These are phyloP conservation scores for Carcina quercana DNA, from an alignment of 2,888 invertebrate genomes.

Conservation along the genomic window DNA sequence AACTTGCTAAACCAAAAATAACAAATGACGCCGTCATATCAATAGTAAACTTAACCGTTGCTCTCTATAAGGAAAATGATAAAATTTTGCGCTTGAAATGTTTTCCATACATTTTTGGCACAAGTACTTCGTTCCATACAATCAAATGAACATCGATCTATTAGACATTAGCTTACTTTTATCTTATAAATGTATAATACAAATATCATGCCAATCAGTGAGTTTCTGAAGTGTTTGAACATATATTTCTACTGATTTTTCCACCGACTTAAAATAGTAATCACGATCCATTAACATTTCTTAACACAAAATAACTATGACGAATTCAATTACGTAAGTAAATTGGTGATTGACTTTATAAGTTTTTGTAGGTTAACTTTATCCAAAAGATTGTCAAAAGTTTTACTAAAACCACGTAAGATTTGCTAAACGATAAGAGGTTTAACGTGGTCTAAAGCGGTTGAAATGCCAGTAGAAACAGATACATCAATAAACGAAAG, in stretches of 20 bases:
- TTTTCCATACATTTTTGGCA: conserved; percentile 42
- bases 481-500: conserved; percentile 26
- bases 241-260: neutral
- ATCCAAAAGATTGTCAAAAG: too few species aligned
- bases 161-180: conserved; percentile 24
- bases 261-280: neutral
- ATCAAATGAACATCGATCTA: conserved; percentile 14
- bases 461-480: conserved; percentile 28
- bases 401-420: too few species aligned
- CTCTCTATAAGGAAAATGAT: neutral
- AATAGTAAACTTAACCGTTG: conserved; percentile 2
- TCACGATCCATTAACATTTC: too few species aligned
- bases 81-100: conserved; percentile 2
- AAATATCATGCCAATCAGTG: conserved; percentile 18
- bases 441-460: too few species aligned
- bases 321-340: conserved; percentile 5
- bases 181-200: conserved; percentile 27
- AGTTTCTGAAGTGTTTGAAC: conserved; percentile 13
- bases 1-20: conserved; percentile 7
- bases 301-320: conserved; percentile 26
- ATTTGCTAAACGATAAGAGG: too few species aligned
- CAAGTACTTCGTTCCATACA: conserved; percentile 35
- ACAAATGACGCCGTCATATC: conserved; percentile 2
- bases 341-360: too few species aligned
- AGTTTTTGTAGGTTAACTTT: too few species aligned